These are phyloP conservation scores for Toxostoma redivivum DNA, from an alignment of 2,113 vertebrate genomes.

Conservation along the genomic window DNA sequence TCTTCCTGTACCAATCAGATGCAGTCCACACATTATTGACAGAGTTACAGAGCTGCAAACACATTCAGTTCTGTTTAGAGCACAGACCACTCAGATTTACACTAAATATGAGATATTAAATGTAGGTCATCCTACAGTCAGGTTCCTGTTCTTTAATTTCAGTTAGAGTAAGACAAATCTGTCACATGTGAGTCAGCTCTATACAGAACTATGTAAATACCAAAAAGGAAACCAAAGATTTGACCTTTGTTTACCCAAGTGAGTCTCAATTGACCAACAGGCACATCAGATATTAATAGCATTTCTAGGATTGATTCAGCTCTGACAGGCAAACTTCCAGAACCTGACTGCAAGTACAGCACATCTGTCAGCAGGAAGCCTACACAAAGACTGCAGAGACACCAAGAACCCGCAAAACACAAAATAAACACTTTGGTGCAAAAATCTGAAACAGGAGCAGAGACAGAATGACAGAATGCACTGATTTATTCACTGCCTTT, in stretches of 20 bases:
- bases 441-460: neutral
- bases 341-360: neutral
- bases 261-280: neutral
- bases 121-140: neutral
- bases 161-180: neutral
- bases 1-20: neutral
- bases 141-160: constrained; percentile 8
- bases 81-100: neutral
- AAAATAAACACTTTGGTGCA: neutral
- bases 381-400: neutral
- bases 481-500: neutral
- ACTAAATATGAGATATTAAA: neutral
- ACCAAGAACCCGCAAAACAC: neutral
- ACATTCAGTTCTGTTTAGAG: neutral
- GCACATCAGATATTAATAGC: constrained; percentile 11
- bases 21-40: neutral
- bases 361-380: neutral
- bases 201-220: neutral
- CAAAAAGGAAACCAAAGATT: constrained; percentile 8
- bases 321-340: neutral
- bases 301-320: constrained; percentile 39
- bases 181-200: neutral
- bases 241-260: constrained; percentile 11
- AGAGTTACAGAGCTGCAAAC: neutral
- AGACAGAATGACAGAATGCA: neutral